Percentiles rank a stretch among this genome's conserved stretches.
phyloP scores from a whole-genome alignment of 2,113 vertebrate genomes.

The Pagrus major region DNA sequence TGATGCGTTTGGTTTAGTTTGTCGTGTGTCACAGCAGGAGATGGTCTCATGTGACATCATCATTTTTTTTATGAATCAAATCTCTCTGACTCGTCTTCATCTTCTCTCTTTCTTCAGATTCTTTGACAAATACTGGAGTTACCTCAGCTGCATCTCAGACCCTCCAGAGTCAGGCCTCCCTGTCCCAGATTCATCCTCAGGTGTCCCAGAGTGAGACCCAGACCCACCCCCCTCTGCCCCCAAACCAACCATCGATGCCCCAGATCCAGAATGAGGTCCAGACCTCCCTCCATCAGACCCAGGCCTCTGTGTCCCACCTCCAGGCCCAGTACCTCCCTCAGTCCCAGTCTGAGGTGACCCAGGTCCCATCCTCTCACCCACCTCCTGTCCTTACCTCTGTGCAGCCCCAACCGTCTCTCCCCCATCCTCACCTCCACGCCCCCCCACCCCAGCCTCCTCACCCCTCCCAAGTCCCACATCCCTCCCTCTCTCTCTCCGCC shows the following conservation, averaged over 20 bases:
- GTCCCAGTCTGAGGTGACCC: conserved; percentile 8
- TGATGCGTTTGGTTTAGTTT: no score
- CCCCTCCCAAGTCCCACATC: conserved; percentile 78
- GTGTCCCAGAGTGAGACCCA: neutral
- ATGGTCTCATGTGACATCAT: no score
- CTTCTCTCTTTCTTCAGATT: conserved; percentile 14
- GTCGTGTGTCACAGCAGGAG: no score
- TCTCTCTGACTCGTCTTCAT: neutral
- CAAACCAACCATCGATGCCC: conserved; percentile 28
- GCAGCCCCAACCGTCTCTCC: neutral
- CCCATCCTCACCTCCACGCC: neutral
- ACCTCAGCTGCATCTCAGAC: neutral
- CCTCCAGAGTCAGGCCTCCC: neutral
- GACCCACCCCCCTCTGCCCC: neutral
- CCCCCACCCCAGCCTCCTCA: conserved; percentile 10
- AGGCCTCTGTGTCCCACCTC: neutral
- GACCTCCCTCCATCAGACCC: neutral
- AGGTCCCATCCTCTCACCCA: neutral
- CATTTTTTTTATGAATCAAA: no score
- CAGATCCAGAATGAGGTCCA: conserved; percentile 47
- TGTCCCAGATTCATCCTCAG: neutral
- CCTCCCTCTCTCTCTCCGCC: conserved; percentile 78
- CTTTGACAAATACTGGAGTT: neutral
- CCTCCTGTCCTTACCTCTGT: neutral
- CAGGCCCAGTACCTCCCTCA: conserved; percentile 9